Evolutionary conservation across 2,797 vertebrate genomes (phyloP).

Genomic region (Mormyrus proboscirostris): DNA sequence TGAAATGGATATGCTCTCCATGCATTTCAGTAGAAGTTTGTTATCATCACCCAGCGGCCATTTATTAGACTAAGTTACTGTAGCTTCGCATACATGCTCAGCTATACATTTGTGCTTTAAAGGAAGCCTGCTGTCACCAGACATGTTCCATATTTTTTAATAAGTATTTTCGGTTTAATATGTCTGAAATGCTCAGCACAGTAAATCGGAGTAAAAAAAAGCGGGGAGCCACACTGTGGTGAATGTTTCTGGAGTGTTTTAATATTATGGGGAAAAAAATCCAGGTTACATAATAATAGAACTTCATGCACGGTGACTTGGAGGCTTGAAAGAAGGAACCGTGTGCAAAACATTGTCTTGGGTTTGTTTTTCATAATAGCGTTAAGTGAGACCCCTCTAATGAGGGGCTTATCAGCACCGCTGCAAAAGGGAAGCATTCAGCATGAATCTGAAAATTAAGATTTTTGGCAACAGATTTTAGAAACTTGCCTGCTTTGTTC

Average conservation of each 20-base stretch:
- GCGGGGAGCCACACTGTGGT: neutral
- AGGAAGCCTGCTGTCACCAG: neutral
- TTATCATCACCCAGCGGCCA: neutral
- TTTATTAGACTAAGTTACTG: neutral
- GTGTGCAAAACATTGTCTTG: neutral
- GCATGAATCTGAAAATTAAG: neutral
- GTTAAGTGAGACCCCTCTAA: constrained; percentile 9
- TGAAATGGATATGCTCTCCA: neutral
- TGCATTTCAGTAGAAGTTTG: neutral
- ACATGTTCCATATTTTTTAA: neutral
- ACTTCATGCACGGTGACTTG: neutral
- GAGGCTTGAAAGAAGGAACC: neutral
- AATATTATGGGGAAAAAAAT: neutral
- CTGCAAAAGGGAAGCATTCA: constrained; percentile 9
- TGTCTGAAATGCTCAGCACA: neutral
- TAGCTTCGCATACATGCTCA: neutral
- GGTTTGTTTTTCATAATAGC: neutral
- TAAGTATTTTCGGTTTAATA: neutral
- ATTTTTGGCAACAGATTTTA: constrained; percentile 12
- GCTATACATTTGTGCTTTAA: neutral
- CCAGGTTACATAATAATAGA: neutral
- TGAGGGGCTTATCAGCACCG: neutral
- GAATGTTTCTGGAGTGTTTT: neutral
- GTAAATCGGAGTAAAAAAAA: neutral
- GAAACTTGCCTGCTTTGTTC: neutral